These are phyloP conservation scores for Drosophila equinoxialis DNA, from an alignment of 1,140 invertebrate genomes.

Conservation along the genomic window DNA sequence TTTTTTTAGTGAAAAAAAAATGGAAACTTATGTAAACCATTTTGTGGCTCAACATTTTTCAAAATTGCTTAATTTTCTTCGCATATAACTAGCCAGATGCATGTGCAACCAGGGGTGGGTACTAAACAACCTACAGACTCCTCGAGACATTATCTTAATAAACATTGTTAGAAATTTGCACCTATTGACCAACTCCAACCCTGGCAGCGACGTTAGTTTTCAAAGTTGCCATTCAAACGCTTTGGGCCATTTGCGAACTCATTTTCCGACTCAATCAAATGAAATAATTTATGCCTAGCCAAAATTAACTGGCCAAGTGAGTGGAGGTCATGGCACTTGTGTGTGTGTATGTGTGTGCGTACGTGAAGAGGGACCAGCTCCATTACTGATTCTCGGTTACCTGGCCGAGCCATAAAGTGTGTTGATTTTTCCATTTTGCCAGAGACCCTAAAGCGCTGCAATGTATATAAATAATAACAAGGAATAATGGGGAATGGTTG, in stretches of 20 bases:
- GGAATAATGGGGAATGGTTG: conserved; percentile 27
- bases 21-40: conserved; percentile 68
- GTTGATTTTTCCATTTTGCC: conserved; percentile 77
- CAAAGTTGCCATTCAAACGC: conserved; percentile 46
- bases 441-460: conserved; percentile 68
- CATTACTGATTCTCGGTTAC: conserved; percentile 45
- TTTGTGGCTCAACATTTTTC: conserved; percentile 46
- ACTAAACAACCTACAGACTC: not conserved
- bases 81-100: conserved; percentile 14
- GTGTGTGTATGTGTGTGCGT: conserved; percentile 26
- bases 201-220: conserved; percentile 10
- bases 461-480: conserved; percentile 64
- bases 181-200: not conserved
- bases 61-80: conserved; percentile 62
- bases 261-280: conserved; percentile 83
- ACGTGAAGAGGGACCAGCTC: conserved; percentile 42
- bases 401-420: conserved; percentile 68
- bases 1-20: conserved; percentile 24
- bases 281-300: conserved; percentile 79
- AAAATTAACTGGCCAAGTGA: conserved; percentile 74
- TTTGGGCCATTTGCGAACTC: conserved; percentile 79
- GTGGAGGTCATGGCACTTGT: conserved; percentile 62
- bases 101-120: conserved; percentile 22
- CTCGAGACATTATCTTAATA: too few species aligned
- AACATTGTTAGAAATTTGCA: too few species aligned